Conservation (phyloP, 2,797 vertebrate genomes). For the Spinus pinus region DNA sequence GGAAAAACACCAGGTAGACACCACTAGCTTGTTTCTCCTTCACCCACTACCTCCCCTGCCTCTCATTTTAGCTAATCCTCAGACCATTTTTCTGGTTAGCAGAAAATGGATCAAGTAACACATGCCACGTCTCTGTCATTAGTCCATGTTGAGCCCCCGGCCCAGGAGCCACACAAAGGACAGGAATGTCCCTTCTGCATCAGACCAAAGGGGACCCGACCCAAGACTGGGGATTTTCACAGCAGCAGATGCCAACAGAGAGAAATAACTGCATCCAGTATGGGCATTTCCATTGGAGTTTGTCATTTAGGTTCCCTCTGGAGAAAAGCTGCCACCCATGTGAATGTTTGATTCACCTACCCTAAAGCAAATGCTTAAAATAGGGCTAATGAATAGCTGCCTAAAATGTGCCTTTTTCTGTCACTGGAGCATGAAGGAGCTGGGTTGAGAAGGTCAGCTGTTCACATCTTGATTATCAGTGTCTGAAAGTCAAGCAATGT, state of each 20-base stretch:
- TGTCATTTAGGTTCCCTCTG: neutral
- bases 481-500: neutral
- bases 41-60: neutral
- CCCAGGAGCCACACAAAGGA: neutral
- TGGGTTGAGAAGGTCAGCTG: neutral
- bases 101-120: neutral
- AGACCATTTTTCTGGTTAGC: neutral
- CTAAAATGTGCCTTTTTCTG: neutral
- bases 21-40: neutral
- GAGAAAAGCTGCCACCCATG: neutral
- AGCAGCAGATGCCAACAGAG: neutral
- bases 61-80: neutral
- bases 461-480: neutral
- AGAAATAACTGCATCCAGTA: neutral
- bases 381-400: neutral
- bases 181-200: neutral
- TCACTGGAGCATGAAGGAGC: neutral
- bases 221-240: neutral
- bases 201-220: neutral
- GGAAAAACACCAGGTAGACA: neutral
- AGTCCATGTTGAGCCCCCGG: neutral
- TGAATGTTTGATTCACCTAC: neutral
- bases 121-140: neutral
- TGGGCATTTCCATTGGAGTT: neutral
- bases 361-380: conserved; percentile 30